Evolutionary conservation across 2,888 invertebrate genomes (phyloP).

Genomic region (Andrena flavipes): DNA sequence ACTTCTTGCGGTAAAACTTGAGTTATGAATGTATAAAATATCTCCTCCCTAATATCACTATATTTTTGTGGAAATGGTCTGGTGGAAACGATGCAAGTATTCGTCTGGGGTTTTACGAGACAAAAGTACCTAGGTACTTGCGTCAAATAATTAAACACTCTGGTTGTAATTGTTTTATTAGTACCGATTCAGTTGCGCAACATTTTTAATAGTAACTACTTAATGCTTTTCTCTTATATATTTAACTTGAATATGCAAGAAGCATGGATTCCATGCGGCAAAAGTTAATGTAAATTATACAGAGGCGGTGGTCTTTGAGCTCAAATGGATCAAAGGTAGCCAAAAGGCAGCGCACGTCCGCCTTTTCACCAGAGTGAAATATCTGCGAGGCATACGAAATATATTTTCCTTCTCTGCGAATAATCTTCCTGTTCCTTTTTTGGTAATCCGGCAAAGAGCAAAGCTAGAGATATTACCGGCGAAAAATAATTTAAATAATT

Average conservation of each 20-base stretch:
- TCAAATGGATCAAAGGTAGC: slow-evolving; percentile 23
- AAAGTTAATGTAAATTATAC: slow-evolving; percentile 53
- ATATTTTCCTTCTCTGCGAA: slow-evolving; percentile 38
- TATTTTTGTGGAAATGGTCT: no score
- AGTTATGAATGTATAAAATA: no score
- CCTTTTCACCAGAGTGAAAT: slow-evolving; percentile 50
- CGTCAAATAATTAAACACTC: no score
- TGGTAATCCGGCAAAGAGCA: neutral
- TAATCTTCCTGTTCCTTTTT: neutral
- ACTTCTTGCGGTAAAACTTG: neutral
- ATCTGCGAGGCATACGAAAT: slow-evolving; percentile 52
- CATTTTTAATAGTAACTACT: neutral
- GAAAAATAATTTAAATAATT: slow-evolving; percentile 21
- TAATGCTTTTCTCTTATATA: neutral
- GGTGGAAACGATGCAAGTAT: no score
- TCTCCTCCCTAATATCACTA: no score
- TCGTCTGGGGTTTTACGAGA: no score
- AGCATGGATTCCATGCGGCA: neutral
- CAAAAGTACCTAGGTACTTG: no score
- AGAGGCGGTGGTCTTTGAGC: slow-evolving; percentile 42
- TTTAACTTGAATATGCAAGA: neutral
- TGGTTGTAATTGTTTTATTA: no score
- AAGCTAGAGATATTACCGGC: neutral
- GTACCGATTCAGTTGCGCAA: no score
- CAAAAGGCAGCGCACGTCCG: slow-evolving; percentile 43